Evolutionary conservation across 2,797 vertebrate species (phyloP).

Genomic region (Pteronotus mesoamericanus): DNA sequence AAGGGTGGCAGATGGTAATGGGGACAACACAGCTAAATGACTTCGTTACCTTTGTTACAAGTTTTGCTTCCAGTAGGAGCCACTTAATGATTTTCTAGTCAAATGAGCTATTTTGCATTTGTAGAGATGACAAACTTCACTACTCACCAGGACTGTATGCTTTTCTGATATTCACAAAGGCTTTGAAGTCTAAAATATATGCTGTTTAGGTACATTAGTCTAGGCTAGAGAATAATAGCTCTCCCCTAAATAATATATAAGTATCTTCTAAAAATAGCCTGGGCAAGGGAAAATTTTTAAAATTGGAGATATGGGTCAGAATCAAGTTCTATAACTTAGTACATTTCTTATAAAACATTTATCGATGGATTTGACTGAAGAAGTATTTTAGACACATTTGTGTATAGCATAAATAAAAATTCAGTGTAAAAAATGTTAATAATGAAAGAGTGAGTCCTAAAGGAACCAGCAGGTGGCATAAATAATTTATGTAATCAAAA

Average conservation of each 20-base stretch:
- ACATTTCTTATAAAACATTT: conserved; percentile 35
- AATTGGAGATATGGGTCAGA: conserved; percentile 19
- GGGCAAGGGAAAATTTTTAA: neutral
- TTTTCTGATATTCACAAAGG: conserved; percentile 31
- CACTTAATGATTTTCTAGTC: conserved; percentile 5
- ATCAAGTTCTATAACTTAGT: neutral
- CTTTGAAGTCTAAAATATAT: conserved; percentile 44
- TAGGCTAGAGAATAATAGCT: conserved; percentile 54
- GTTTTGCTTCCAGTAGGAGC: conserved; percentile 27
- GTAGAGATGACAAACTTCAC: conserved; percentile 14
- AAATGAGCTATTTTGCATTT: conserved; percentile 47
- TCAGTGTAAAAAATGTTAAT: conserved; percentile 19
- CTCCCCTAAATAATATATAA: conserved; percentile 41
- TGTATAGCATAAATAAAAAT: conserved; percentile 14
- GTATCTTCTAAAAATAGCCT: conserved; percentile 36
- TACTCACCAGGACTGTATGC: neutral
- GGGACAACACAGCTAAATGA: neutral
- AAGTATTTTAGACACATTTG: conserved; percentile 22
- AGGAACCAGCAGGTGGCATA: conserved; percentile 74
- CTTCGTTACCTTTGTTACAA: conserved; percentile 24
- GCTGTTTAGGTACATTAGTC: conserved; percentile 37
- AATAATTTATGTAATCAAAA: conserved; percentile 69
- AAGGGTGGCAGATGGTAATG: neutral
- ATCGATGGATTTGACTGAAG: conserved; percentile 29
- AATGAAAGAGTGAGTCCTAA: conserved; percentile 57